Conservation (phyloP, 2,888 invertebrate species). For the Craniophora ligustri region DNA sequence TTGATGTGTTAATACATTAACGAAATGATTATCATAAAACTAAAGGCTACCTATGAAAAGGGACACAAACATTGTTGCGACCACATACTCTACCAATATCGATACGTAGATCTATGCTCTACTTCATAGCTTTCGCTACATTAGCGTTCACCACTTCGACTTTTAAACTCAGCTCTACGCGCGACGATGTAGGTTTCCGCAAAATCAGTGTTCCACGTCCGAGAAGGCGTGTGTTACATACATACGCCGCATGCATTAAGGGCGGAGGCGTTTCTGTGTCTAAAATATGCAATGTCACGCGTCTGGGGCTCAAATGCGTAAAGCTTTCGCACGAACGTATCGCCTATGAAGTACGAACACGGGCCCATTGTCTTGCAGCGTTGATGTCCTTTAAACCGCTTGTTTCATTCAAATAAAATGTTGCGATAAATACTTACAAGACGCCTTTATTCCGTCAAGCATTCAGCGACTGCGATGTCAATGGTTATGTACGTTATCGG, state of each 20-base stretch:
- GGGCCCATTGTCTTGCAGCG: constrained; percentile 37
- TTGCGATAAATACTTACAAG: constrained; percentile 41
- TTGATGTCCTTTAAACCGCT: constrained; percentile 33
- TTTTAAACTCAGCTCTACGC: constrained; percentile 19
- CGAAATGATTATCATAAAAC: no score
- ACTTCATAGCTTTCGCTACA: constrained; percentile 4
- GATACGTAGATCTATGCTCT: no score
- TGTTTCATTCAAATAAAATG: constrained; percentile 39
- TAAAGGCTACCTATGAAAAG: no score
- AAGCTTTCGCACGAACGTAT: constrained; percentile 47
- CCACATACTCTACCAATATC: no score
- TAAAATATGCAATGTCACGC: constrained; percentile 60
- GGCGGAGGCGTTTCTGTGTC: constrained; percentile 48
- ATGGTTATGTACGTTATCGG: constrained; percentile 30
- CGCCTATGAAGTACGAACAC: constrained; percentile 27
- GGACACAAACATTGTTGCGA: no score
- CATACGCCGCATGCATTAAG: constrained; percentile 38
- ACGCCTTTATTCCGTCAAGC: constrained; percentile 43
- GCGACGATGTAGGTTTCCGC: constrained; percentile 37
- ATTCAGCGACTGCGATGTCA: constrained; percentile 23
- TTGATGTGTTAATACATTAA: no score
- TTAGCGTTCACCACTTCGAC: constrained; percentile 10
- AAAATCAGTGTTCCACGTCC: constrained; percentile 40
- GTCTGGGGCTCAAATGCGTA: constrained; percentile 27
- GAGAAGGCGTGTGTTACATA: constrained; percentile 39